These are phyloP conservation scores for Eupsilia transversa DNA, from an alignment of 2,888 invertebrate species.

Conservation along the genomic window DNA sequence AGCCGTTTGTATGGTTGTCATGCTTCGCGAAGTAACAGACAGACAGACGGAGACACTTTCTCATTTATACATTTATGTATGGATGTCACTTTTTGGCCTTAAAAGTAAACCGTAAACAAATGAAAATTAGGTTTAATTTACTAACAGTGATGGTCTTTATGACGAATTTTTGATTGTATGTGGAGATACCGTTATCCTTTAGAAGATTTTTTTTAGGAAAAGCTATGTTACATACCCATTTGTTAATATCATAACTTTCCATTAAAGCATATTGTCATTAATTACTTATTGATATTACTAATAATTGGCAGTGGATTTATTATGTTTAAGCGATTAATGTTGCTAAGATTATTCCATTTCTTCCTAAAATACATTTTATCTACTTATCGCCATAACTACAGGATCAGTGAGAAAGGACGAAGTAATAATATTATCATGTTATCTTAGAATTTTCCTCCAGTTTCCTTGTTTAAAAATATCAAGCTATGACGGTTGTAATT, in stretches of 20 bases:
- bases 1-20: no score
- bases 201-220: background rate
- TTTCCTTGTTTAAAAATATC: constrained; percentile 49
- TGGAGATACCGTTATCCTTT: background rate
- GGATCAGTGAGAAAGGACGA: background rate
- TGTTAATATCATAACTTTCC: background rate
- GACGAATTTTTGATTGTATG: background rate
- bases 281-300: background rate
- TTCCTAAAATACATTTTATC: background rate
- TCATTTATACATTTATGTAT: background rate
- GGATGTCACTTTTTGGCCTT: background rate
- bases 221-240: background rate
- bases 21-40: no score
- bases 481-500: constrained; percentile 11
- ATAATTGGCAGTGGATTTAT: background rate
- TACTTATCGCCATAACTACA: background rate
- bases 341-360: background rate
- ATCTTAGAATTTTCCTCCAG: background rate
- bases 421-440: constrained; percentile 25
- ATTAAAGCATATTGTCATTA: background rate
- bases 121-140: background rate
- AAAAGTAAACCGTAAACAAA: background rate
- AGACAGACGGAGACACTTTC: background rate
- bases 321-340: background rate
- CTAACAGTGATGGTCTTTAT: background rate